Evolutionary conservation across 30 jellyfish, hydroid and myxozoan species (phyloP), one percentile per base, ranked within the genome.

Genomic region (Sanderia malayensis): DNA sequence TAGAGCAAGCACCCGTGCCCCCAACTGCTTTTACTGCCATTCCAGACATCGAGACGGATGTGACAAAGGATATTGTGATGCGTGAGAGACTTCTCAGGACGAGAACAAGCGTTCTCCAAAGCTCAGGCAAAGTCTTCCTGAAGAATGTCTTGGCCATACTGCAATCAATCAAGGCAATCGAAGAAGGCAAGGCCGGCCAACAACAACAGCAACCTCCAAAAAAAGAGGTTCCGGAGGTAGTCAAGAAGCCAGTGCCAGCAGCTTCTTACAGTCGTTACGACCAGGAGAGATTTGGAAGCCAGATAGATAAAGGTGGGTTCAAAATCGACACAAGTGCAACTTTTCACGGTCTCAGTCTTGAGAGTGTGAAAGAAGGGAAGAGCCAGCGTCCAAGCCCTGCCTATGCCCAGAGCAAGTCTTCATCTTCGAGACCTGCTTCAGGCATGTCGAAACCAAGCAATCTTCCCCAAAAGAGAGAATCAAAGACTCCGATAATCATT

Each of bases 211-310:
- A 85, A 32, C 67, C 69, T 19, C 27, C 11, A 6, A 67, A 79
- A 41, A 79, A 79, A 31, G 83, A 76, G 10, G 72, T 65, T 37
- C 73, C 74, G 78, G 97, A 89, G 31, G 73, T 62, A 0, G 82
- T 84, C 27, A 90, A 84, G 80, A 90, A 90, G 71, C 83, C 94
- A 0, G 92, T 52, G 9, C 85, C 98, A 0, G 91, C 85, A 1
- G 94, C 84, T 1, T 77, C 94, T 41, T 93, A 93, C 82, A 95
- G 88, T 86, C 96, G 99, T 80, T 93, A 86, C 52, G 97, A 93
- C 76, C 99, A 93, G 57, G 99, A 93, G 57, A 74, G 99, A 64
- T 92, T 92, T 77, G 99, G 88, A 76, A 85, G 96, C 73, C 95
- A 85, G 58, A 92, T 86, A 46, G 99, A 96, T 67, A 82, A 96